Evolutionary conservation across 2,888 invertebrate genomes (phyloP), one percentile per base, ranked within the genome.

Genomic region (Mongoloraphidia duomilia): DNA sequence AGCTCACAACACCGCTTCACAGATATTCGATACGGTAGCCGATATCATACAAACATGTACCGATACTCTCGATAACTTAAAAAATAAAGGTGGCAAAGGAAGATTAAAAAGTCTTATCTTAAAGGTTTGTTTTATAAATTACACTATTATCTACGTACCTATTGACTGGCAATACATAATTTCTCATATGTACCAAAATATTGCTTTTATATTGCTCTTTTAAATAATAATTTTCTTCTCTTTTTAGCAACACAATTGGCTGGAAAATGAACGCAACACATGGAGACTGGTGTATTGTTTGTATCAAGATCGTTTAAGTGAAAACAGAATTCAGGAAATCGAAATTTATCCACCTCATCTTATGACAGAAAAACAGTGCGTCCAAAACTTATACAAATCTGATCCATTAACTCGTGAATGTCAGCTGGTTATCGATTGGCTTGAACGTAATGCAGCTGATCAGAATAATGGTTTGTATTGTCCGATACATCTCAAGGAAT

Each of bases 361-460:
- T 14, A 54, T 70, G 40, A 81, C 79, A 58, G 82, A 82, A 55
- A 75, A 76, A 59, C 68, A 74, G 50, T 71, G 80, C 46, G 70
- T 79, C 47, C 68, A 73, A 41, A 66, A 69, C 54, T 65, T 82
- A 34, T 80, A 75, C 58, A 75, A 75, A 60, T 69, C 67, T 51
- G 76, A 81, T 55, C 60, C 65, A 50, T 63, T 65, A 58, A 74
- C 62, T 54, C 68, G 86, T 35, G 78, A 86, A 61, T 78, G 83
- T 59, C 89, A 95, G 65, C 64, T 93, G 44, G 80, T 95, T 39
- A 83, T 94, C 26, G 94, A 94, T 65, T 95, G 95, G 95, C 65
- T 95, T 47, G 95, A 95, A 66, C 77, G 80, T 38, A 86, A 84
- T 63, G 84, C 89, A 13, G 66, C 74, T 8, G 80, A 81, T 55